These are phyloP conservation scores for Dioctria rufipes DNA, from an alignment of 2,888 invertebrate species.

Conservation along the genomic window DNA sequence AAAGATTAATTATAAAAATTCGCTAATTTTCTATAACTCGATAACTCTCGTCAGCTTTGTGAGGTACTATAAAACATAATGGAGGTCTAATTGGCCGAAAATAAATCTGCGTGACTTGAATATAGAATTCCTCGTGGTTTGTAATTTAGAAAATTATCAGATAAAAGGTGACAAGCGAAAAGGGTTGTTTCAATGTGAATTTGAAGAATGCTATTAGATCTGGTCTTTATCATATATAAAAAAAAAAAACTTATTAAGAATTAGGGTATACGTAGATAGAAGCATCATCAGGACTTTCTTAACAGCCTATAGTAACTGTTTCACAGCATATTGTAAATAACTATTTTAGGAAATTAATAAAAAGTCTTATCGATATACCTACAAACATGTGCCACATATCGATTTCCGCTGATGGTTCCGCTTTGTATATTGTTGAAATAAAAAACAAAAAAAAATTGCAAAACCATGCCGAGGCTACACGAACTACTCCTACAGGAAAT, in stretches of 20 bases:
- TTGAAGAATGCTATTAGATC: too few species aligned
- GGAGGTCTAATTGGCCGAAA: slow-evolving; percentile 16
- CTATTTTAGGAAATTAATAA: too few species aligned
- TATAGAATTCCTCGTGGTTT: background rate
- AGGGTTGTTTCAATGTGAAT: too few species aligned
- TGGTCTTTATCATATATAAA: too few species aligned
- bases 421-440: background rate
- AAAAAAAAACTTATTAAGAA: too few species aligned
- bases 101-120: slow-evolving; percentile 19
- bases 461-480: slow-evolving; percentile 23
- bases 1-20: slow-evolving; percentile 18
- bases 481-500: slow-evolving; percentile 26
- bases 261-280: too few species aligned
- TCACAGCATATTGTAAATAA: background rate
- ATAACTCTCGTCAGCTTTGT: background rate
- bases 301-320: background rate
- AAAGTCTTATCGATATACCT: background rate
- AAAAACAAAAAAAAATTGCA: background rate
- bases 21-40: slow-evolving; percentile 30
- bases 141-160: background rate
- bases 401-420: background rate
- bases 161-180: too few species aligned
- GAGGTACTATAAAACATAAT: too few species aligned
- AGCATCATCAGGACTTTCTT: background rate
- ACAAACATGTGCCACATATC: background rate